These are phyloP conservation scores for Anarrhichthys ocellatus DNA, from an alignment of 2,113 vertebrate species.

Conservation along the genomic window DNA sequence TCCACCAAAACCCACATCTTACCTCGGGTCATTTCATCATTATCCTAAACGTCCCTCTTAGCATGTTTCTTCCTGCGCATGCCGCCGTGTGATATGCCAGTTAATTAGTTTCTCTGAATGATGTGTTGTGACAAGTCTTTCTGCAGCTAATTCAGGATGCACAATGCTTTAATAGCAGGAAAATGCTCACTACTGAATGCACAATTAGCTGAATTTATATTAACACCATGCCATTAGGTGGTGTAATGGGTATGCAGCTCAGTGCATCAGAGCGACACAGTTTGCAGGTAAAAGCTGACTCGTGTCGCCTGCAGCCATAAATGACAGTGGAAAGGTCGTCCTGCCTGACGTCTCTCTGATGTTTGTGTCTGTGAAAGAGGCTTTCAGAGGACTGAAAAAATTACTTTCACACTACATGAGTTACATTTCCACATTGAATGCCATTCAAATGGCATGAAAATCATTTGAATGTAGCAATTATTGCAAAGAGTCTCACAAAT, in stretches of 20 bases:
- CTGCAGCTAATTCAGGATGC: slow-evolving; percentile 20
- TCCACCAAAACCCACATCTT: slow-evolving; percentile 9
- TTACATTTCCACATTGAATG: slow-evolving; percentile 17
- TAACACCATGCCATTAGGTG: neutral
- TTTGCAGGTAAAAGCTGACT: slow-evolving; percentile 28
- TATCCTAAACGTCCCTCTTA: slow-evolving; percentile 43
- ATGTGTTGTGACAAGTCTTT: slow-evolving; percentile 41
- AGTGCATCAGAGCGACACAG: slow-evolving; percentile 11
- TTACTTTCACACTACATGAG: slow-evolving; percentile 18
- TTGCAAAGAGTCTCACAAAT: neutral
- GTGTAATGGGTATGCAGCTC: slow-evolving; percentile 4
- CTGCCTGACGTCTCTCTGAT: slow-evolving; percentile 30
- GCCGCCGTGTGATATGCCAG: slow-evolving; percentile 31
- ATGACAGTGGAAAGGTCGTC: slow-evolving; percentile 22
- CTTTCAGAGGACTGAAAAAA: slow-evolving; percentile 10
- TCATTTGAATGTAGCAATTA: neutral
- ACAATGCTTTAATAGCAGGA: slow-evolving; percentile 29
- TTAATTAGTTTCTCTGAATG: slow-evolving; percentile 33
- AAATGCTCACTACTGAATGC: slow-evolving; percentile 28
- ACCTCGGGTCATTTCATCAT: slow-evolving; percentile 32
- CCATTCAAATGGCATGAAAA: slow-evolving; percentile 7
- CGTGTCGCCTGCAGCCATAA: slow-evolving; percentile 22
- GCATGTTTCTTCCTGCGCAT: slow-evolving; percentile 6
- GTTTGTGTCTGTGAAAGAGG: slow-evolving; percentile 24
- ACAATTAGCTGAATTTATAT: slow-evolving; percentile 23